phyloP scores from a whole-genome alignment of 2,113 vertebrate species.

The Oreochromis spilurus region DNA sequence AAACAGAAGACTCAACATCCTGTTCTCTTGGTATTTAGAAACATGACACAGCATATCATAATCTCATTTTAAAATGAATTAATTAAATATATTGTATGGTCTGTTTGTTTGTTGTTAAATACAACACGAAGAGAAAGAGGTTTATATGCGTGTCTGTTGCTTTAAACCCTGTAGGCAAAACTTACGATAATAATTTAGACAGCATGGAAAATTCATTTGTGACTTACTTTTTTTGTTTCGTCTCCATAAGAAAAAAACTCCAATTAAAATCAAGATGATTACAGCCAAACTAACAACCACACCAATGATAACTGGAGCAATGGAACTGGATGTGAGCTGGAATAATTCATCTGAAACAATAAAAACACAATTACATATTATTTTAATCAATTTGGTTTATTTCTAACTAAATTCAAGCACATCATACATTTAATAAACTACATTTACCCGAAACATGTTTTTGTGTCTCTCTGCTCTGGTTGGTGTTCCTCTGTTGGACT shows the following conservation, averaged over 20 bases:
- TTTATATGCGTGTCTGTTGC: background rate
- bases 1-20: too few species aligned
- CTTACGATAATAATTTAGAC: background rate
- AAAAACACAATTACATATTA: rapidly evolving
- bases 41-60: too few species aligned
- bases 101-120: background rate
- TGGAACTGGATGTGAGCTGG: rapidly evolving
- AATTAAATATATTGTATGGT: background rate
- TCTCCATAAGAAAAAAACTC: background rate
- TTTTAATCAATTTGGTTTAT: too few species aligned
- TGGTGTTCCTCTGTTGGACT: too few species aligned
- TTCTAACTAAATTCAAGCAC: too few species aligned
- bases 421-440: too few species aligned
- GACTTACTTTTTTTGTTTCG: background rate
- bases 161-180: background rate
- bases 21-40: too few species aligned
- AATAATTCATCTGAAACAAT: rapidly evolving
- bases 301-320: rapidly evolving
- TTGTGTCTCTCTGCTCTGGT: too few species aligned
- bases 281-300: background rate
- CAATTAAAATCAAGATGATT: background rate
- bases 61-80: rapidly evolving
- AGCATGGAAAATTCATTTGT: background rate
- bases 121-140: background rate
- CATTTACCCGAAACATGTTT: too few species aligned